Evolutionary conservation across 30 jellyfish, hydroid and myxozoan genomes (phyloP).

Genomic region (Haliclystus octoradiatus): DNA sequence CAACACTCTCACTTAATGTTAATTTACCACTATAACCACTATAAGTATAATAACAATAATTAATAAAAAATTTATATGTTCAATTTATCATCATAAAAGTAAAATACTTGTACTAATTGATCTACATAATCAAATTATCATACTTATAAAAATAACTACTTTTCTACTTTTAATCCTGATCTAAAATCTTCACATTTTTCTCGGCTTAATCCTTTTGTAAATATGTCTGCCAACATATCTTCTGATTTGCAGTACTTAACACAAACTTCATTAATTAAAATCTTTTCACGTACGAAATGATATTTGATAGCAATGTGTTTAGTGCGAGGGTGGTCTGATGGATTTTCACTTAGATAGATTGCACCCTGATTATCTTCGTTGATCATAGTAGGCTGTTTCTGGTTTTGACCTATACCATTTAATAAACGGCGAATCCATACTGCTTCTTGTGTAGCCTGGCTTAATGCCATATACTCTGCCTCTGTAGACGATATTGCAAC

Average conservation of each 20-base stretch:
- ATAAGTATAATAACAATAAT: too few species aligned
- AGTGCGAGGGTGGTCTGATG: constrained; percentile 26
- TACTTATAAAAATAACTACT: too few species aligned
- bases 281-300: constrained; percentile 29
- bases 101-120: too few species aligned
- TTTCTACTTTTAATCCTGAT: too few species aligned
- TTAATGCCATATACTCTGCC: too few species aligned
- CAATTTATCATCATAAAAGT: too few species aligned
- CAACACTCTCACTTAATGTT: too few species aligned
- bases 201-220: constrained; percentile 22
- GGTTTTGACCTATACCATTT: background rate
- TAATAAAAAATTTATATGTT: too few species aligned
- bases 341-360: constrained; percentile 21
- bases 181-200: constrained; percentile 10
- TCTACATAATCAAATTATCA: too few species aligned
- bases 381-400: background rate
- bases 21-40: too few species aligned
- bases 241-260: constrained; percentile 41
- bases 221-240: constrained; percentile 42
- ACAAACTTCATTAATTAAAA: background rate
- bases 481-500: too few species aligned
- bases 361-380: constrained; percentile 31
- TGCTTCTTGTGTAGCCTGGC: constrained; percentile 47
- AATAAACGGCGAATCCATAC: constrained; percentile 26
- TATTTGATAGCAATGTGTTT: constrained; percentile 24